Evolutionary conservation across 2,797 vertebrate genomes (phyloP).

Genomic region (Austrolebias charrua): DNA sequence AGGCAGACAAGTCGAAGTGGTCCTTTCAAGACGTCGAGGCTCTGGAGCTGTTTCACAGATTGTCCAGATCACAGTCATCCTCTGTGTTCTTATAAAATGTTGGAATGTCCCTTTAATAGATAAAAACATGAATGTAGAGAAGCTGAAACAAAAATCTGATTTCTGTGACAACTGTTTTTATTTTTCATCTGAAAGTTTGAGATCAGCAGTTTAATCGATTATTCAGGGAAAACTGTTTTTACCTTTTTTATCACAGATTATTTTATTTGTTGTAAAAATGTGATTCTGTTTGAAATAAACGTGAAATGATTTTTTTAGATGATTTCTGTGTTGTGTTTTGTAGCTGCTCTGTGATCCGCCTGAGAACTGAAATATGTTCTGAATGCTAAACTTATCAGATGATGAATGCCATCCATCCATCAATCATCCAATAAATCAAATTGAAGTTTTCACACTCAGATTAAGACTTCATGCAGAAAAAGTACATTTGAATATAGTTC

Average conservation of each 20-base stretch:
- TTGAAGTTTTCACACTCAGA: too few species aligned
- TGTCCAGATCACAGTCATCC: not conserved
- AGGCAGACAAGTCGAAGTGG: too few species aligned
- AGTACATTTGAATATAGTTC: too few species aligned
- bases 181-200: not conserved
- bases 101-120: not conserved
- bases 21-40: too few species aligned
- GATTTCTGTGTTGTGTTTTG: not conserved
- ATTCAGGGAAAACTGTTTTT: not conserved
- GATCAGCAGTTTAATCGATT: not conserved
- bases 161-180: not conserved
- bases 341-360: too few species aligned
- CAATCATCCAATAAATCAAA: too few species aligned
- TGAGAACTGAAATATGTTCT: too few species aligned
- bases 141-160: too few species aligned
- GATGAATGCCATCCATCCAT: too few species aligned
- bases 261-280: not conserved
- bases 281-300: not conserved
- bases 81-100: not conserved
- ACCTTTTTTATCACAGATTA: not conserved
- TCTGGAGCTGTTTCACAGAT: too few species aligned
- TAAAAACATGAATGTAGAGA: not conserved
- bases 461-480: too few species aligned
- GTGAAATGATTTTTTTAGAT: not conserved
- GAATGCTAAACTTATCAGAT: too few species aligned